Percentiles rank a stretch among this genome's conserved stretches.
Conservation (phyloP, 2,888 invertebrate genomes). For the Archaeoteleia sp. region DNA sequence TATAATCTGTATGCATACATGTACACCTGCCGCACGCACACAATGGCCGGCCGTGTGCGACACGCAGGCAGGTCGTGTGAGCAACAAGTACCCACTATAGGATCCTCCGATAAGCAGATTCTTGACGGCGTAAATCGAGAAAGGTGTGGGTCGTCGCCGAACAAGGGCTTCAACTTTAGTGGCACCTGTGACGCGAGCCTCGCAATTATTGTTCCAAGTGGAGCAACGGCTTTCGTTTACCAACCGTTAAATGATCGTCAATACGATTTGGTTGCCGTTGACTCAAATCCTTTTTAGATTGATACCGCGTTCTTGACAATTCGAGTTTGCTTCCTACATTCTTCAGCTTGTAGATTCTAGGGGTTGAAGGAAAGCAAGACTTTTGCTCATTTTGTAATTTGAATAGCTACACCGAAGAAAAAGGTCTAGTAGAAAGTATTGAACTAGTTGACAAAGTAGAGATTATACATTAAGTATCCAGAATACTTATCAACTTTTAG, state of each 20-base stretch:
- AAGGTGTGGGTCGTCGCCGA: slow-evolving; percentile 18
- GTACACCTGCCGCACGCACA: slow-evolving; percentile 1
- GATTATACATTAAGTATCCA: too few relatives aligned
- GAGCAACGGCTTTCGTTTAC: slow-evolving; percentile 21
- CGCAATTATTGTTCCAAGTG: slow-evolving; percentile 27
- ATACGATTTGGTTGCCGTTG: slow-evolving; percentile 1
- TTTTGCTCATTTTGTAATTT: too few relatives aligned
- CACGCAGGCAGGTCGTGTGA: slow-evolving; percentile 8
- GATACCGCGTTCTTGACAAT: too few relatives aligned
- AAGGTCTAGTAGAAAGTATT: too few relatives aligned
- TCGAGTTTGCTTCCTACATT: too few relatives aligned
- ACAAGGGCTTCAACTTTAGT: slow-evolving; percentile 31
- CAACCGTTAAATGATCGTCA: slow-evolving; percentile 8
- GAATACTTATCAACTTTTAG: too few relatives aligned
- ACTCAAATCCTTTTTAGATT: too few relatives aligned
- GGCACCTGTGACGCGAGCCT: slow-evolving; percentile 1
- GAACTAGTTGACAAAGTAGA: too few relatives aligned
- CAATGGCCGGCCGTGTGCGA: background rate
- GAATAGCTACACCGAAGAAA: too few relatives aligned
- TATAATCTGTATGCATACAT: slow-evolving; percentile 10
- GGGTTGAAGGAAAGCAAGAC: too few relatives aligned
- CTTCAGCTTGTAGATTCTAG: too few relatives aligned
- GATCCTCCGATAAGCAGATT: slow-evolving; percentile 43
- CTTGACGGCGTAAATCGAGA: slow-evolving; percentile 32
- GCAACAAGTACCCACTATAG: slow-evolving; percentile 50